Evolutionary conservation across 2,797 vertebrate genomes (phyloP), one percentile per base, ranked within the genome.

Genomic region (Psittacula derbiana): DNA sequence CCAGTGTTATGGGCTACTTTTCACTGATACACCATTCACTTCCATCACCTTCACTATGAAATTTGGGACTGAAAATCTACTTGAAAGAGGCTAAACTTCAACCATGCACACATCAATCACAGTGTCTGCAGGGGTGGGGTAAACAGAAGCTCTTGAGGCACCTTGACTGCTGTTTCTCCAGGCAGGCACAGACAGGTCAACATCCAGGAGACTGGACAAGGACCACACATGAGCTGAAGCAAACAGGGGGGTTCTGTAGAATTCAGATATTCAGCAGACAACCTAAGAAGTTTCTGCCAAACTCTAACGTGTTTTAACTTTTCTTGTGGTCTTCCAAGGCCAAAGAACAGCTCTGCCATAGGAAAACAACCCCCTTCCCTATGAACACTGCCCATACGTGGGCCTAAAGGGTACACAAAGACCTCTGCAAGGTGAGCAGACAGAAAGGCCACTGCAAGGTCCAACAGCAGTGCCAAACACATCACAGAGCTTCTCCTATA

Each of bases 361-460:
- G 40, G 38, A 52, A 75, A 74, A 12, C 11, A n/a, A 21, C 16
- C 12, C 10, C 28, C 27, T 60, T 64, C 44, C 43, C 43, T 24
- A 8, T 8, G 40, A 40, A n/a, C 33, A 14, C 21, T 6, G 11
- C 16, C 36, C 14, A 3, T 4, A 6, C 0, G 0, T 2, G 44
- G 72, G 12, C 27, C 17, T 41, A 73, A 23, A 31, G 10, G 23
- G 5, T 2, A 25, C 3, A 2, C 28, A 47, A 16, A 80, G 50
- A 31, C 19, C 47, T n/a, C 74, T n/a, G 11, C 44, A 55, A 88
- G 30, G 19, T 8, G 30, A 66, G 31, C 15, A 44, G 49, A n/a
- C 41, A 52, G 41, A 19, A 31, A 27, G 17, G 19, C 31, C 31
- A 16, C 20, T 8, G n/a, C 24, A 16, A 80, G 41, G 50, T 47